Base-by-base conservation (phyloP, 2,888 invertebrate genomes). In the Caenorhabditis angaria region DNA sequence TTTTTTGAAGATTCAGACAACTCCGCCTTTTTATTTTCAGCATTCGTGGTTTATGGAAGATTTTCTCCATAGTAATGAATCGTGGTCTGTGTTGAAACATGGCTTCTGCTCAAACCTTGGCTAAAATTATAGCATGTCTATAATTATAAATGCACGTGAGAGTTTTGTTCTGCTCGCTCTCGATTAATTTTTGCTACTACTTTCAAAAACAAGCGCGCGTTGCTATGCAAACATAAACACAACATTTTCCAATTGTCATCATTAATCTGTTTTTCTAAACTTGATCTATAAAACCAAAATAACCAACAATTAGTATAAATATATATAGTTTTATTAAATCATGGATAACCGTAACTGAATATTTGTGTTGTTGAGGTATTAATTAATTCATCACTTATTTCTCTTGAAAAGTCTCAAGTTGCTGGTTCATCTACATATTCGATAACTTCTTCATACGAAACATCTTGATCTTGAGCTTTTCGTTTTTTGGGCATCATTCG, bases 361-460 rank as follows among this genome's bases (percentile, higher is more conserved):
- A 41, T 41, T 41, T n/a, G n/a, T n/a, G n/a, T n/a, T n/a, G n/a
- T 41, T 41, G 41, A 41, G 41, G 41, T 41, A 3, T 10, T 3
- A 41, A 18, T 18, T 41, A 18, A 41, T 41, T 18, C 10, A 14
- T 41, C 2, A 6, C 10, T 18, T 41, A 18, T 5, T 12, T 18
- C 18, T 2, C 3, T 14, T 10, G 5, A 18, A 12, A 41, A 41
- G 6, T 41, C 32, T 32, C 32, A 32, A 41, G 41, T 3, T 18
- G 54, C 55, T 8, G 70, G 66, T 27, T 72, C 69, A 53, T 75
- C 75, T n/a, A 75, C 75, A 53, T 75, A 75, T 47, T 75, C 75
- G 25, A 75, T 68, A 2, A 75, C 61, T 32, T 75, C 75, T 24
- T 73, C 73, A 28, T 73, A 73, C 8, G 68, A 69, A 24, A 68